Evolutionary conservation across 2,888 invertebrate species (phyloP).

Genomic region (Galeopsomyia nigrocyanea): DNA sequence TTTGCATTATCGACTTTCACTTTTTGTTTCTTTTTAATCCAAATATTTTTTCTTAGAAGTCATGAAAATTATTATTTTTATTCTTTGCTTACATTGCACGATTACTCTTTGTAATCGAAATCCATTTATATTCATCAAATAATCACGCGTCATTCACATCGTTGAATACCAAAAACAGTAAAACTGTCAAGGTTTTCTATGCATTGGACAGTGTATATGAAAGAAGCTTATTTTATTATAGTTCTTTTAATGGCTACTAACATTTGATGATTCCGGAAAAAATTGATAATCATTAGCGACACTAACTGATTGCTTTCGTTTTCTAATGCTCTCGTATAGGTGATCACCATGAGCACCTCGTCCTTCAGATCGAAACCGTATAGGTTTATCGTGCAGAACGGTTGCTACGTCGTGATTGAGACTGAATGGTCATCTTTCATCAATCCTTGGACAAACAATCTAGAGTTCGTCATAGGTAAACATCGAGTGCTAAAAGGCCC

Average conservation of each 20-base stretch:
- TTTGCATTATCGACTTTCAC: too few relatives aligned
- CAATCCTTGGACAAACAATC: constrained; percentile 92
- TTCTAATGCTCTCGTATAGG: constrained; percentile 65
- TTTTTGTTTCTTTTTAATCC: too few relatives aligned
- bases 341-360: constrained; percentile 80
- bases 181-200: too few relatives aligned
- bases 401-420: constrained; percentile 85
- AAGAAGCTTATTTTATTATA: too few relatives aligned
- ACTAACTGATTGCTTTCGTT: constrained; percentile 22
- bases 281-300: neutral
- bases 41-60: too few relatives aligned
- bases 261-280: neutral
- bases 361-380: constrained; percentile 82
- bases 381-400: constrained; percentile 87
- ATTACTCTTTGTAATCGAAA: too few relatives aligned
- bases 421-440: constrained; percentile 95
- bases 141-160: too few relatives aligned
- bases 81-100: too few relatives aligned
- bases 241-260: neutral
- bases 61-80: too few relatives aligned
- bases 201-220: too few relatives aligned
- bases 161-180: too few relatives aligned
- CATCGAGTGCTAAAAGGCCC: constrained; percentile 85
- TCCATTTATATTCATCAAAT: too few relatives aligned
- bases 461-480: constrained; percentile 91